Percentiles rank a stretch among this genome's conserved stretches.
Evolutionary conservation across 2,113 vertebrate genomes (phyloP).

Genomic region (Neolamprologus kungweensis): DNA sequence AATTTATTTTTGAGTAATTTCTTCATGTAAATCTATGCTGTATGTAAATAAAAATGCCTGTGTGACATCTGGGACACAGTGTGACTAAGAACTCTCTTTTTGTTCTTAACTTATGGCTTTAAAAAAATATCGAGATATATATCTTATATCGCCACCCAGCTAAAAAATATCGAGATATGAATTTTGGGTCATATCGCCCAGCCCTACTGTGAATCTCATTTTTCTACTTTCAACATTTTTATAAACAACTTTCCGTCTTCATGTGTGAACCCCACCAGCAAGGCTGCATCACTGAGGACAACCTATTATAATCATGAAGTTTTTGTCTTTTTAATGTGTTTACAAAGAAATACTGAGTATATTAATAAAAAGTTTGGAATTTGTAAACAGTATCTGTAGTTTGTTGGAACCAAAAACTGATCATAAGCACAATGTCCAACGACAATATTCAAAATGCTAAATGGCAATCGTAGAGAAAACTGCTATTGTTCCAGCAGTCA

Average conservation of each 20-base stretch:
- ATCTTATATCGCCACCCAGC: too few relatives aligned
- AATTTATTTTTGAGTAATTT: too few relatives aligned
- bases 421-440: not conserved
- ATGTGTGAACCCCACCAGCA: not conserved
- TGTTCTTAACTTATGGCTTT: too few relatives aligned
- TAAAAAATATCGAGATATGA: too few relatives aligned
- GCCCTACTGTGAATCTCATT: not conserved
- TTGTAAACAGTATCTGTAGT: not conserved
- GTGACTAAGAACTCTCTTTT: too few relatives aligned
- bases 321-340: not conserved
- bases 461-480: not conserved
- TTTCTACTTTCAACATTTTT: not conserved
- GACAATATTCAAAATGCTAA: not conserved
- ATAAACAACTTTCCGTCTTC: not conserved
- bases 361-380: not conserved
- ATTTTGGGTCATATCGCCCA: too few relatives aligned
- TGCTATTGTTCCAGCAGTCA: not conserved
- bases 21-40: too few relatives aligned
- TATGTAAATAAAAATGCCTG: too few relatives aligned
- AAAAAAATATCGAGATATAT: too few relatives aligned
- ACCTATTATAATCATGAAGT: accelerated
- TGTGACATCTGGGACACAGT: too few relatives aligned
- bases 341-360: not conserved
- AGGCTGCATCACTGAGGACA: not conserved
- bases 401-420: not conserved